Evolutionary conservation across 2,113 vertebrate genomes (phyloP).

Genomic region (Columba livia): DNA sequence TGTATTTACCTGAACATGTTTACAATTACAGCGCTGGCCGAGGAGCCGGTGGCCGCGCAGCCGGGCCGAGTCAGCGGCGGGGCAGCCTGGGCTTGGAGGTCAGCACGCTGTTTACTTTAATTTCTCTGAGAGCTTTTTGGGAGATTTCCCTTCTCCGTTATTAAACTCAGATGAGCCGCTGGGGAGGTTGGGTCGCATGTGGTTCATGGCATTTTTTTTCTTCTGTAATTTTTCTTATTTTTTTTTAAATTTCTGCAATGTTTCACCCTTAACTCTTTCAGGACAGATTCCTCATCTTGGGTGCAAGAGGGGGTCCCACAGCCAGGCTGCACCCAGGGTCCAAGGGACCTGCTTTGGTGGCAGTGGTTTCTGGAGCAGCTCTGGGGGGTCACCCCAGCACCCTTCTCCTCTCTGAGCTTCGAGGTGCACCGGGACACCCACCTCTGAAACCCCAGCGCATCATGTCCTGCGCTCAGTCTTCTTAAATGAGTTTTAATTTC

Average conservation of each 20-base stretch:
- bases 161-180: constrained; percentile 75
- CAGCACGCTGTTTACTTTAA: constrained; percentile 73
- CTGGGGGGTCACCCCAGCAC: too few species aligned
- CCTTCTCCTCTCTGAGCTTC: too few species aligned
- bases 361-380: too few species aligned
- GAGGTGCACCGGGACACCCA: too few species aligned
- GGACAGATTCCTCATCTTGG: background rate
- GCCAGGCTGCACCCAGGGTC: background rate
- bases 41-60: constrained; percentile 6
- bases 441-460: too few species aligned
- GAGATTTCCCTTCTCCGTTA: constrained; percentile 66
- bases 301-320: too few species aligned
- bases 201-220: constrained; percentile 51
- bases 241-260: background rate
- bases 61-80: constrained; percentile 39
- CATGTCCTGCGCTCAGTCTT: too few species aligned
- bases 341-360: too few species aligned
- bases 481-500: too few species aligned
- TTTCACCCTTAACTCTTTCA: constrained; percentile 49
- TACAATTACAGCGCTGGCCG: constrained; percentile 34
- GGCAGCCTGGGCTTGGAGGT: constrained; percentile 56
- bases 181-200: constrained; percentile 65
- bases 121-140: constrained; percentile 73
- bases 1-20: constrained; percentile 48
- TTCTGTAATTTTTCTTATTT: background rate